Conservation (phyloP, 2,113 vertebrate species). For the Actinemys pallida region DNA sequence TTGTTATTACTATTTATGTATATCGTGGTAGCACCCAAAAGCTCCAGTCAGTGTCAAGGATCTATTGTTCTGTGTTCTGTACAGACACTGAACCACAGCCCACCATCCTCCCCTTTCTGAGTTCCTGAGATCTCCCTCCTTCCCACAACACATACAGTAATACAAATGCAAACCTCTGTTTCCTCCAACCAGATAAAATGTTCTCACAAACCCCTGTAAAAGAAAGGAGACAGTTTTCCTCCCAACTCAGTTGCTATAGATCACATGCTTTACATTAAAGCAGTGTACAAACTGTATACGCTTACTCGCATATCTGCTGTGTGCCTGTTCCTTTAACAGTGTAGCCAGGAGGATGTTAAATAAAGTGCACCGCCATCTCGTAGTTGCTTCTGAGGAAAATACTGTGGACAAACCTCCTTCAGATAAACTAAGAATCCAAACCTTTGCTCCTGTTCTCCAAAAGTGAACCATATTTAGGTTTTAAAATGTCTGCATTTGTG, state of each 20-base stretch:
- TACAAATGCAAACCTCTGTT: background rate
- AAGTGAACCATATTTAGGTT: background rate
- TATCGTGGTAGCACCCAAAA: background rate
- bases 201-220: background rate
- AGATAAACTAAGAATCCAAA: background rate
- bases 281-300: background rate
- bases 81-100: fast-evolving
- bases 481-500: background rate
- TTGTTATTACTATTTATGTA: background rate
- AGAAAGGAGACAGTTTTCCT: background rate
- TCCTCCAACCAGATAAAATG: background rate
- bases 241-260: background rate
- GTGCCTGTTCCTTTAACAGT: background rate
- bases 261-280: background rate
- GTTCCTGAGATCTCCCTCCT: background rate
- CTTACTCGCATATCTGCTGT: background rate
- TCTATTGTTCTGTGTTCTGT: background rate
- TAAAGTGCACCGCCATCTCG: background rate
- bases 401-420: background rate
- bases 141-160: background rate
- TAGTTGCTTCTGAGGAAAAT: background rate
- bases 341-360: background rate
- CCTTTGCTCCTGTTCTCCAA: background rate
- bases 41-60: background rate
- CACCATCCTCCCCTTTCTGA: background rate